Evolutionary conservation across 2,888 invertebrate species (phyloP).

Genomic region (Amphimallon solstitiale): DNA sequence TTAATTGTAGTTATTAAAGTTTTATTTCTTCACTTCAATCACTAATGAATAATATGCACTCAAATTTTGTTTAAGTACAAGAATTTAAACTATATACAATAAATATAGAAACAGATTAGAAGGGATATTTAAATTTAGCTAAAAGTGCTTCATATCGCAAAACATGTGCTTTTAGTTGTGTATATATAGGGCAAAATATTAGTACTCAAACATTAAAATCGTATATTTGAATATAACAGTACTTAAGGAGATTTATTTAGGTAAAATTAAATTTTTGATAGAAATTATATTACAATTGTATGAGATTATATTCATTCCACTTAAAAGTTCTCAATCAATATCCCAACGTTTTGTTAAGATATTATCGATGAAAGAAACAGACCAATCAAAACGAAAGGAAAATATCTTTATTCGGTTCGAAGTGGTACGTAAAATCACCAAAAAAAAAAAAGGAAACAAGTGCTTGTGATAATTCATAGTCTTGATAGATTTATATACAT

Average conservation of each 20-base stretch:
- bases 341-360: conserved; percentile 3
- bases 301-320: conserved; percentile 10
- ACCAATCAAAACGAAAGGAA: not conserved
- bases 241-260: conserved; percentile 18
- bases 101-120: conserved; percentile 9
- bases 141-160: conserved; percentile 23
- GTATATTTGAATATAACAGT: conserved; percentile 3
- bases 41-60: too few species aligned
- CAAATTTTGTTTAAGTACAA: not conserved
- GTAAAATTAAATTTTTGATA: conserved; percentile 1
- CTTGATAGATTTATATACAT: not conserved
- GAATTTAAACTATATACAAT: not conserved
- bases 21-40: too few species aligned
- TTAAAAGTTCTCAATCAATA: not conserved
- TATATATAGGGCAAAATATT: conserved; percentile 22
- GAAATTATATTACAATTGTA: not conserved
- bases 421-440: not conserved
- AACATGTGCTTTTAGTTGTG: conserved; percentile 22
- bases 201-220: not conserved
- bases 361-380: conserved; percentile 22
- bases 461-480: conserved; percentile 23
- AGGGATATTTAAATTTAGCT: conserved; percentile 24
- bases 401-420: not conserved
- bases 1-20: too few species aligned
- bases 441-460: not conserved